Base-by-base conservation (phyloP, 2,888 invertebrate species). In the Blastobasis lacticolella region DNA sequence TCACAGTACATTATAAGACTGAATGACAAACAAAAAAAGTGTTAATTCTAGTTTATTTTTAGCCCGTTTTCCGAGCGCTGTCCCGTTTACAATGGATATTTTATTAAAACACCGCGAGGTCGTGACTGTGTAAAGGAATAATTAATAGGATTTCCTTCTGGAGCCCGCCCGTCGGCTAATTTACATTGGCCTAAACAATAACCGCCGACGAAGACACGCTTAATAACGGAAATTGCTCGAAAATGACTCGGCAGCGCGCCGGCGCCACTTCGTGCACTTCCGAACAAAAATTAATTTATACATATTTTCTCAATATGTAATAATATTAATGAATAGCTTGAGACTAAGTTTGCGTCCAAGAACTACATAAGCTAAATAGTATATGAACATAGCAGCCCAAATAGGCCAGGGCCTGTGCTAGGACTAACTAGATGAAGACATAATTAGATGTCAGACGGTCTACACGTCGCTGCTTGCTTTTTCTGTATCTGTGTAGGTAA, bases 131-230 rank as follows among this genome's bases (percentile, higher is more conserved):
- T 66, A 62, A 66, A 60, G 60, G 61, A 69, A 67, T 73, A 71
- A 73, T 75, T 75, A 75, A 77, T 75, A 69, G 69, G 67, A 75
- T 75, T 77, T 74, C 64, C 68, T 66, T 61, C 58, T 59, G 57
- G 67, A 71, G 61, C 62, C 64, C 65, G 64, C 67, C 71, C 67
- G 63, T 64, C 62, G 67, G 66, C 73, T 74, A 76, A 80, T 80
- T 79, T 79, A 74, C 75, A 79, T 77, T 62, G 67, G 66, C 65
- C 67, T 77, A 74, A 78, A 79, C 74, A 80, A 78, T 78, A 78
- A 75, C 73, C 47, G 57, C 57, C 66, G 71, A 71, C 70, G 66
- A 73, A 78, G 73, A 74, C 67, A 67, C 66, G 66, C 72, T 75
- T 75, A 72, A 75, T 74, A 75, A 73, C 64, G 72, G 73, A 75